Conservation (phyloP, 2,888 invertebrate genomes). For the Synergus laeviventris region DNA sequence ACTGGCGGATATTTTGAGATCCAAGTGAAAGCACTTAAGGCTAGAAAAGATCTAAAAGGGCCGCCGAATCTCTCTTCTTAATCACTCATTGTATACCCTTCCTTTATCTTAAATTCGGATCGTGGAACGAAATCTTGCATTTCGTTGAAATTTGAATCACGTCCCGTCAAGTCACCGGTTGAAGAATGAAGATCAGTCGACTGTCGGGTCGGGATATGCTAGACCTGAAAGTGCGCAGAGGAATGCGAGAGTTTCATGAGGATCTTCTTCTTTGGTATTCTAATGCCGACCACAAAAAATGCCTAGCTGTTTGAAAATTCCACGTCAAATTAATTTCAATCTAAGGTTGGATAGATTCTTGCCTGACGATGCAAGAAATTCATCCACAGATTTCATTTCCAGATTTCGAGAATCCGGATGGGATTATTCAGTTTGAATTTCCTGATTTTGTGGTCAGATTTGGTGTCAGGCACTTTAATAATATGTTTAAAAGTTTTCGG, state of each 20-base stretch:
- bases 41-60: slow-evolving; percentile 21
- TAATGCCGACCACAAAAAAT: slow-evolving; percentile 18
- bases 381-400: not conserved
- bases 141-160: slow-evolving; percentile 37
- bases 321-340: slow-evolving; percentile 37
- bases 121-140: slow-evolving; percentile 16
- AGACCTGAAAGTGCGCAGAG: slow-evolving; percentile 9
- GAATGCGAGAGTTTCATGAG: slow-evolving; percentile 16
- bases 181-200: not conserved
- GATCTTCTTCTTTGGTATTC: slow-evolving; percentile 36
- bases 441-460: not conserved
- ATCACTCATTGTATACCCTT: slow-evolving; percentile 36
- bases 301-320: slow-evolving; percentile 6
- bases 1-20: slow-evolving; percentile 9
- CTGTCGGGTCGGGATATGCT: slow-evolving; percentile 9
- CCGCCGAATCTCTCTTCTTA: slow-evolving; percentile 1
- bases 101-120: slow-evolving; percentile 27
- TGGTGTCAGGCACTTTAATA: not conserved
- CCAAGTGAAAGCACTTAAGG: slow-evolving; percentile 23
- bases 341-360: not conserved
- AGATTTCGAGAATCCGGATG: not conserved
- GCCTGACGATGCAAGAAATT: slow-evolving; percentile 17
- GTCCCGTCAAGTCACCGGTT: slow-evolving; percentile 14
- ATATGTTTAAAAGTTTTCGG: no score
- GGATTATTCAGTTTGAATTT: not conserved